Evolutionary conservation across 2,797 vertebrate species (phyloP), one percentile per base, ranked within the genome.

Genomic region (Orestias chungarensis): DNA sequence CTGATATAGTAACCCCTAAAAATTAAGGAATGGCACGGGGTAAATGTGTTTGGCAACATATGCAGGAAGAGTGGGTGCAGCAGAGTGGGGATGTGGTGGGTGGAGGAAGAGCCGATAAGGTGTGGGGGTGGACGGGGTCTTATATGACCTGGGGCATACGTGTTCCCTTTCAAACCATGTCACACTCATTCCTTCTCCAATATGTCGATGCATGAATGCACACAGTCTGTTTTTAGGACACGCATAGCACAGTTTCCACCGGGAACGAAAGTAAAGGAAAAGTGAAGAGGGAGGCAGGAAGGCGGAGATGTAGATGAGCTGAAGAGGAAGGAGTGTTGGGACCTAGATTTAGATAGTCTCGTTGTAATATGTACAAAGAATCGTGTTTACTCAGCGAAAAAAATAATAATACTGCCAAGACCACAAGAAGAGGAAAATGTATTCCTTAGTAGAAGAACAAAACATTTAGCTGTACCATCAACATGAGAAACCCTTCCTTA

Each of bases 141-240:
- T 44, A 75, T 78, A 87, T 89, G 81, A 88, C 85, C 83, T 65
- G 74, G 84, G 86, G 89, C 88, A 91, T 89, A 90, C 88, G 87
- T 92, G 89, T 91, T 91, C 91, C 82, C 87, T 92, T 91, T 90
- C 90, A 91, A 85, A 88, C 75, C 79, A 76, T 86, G 86, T 88
- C 89, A 88, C 86, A 82, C 84, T 89, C 75, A 84, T 90, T 90
- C 86, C 85, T 85, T 78, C 84, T 84, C 80, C 79, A 76, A 82
- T 84, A 75, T 71, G 76, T 71, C 67, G 73, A 78, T 15, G 49
- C 80, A 74, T 69, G n/a, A 44, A 69, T 33, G 0, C 83, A 70
- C 75, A 31, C 72, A 40, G 35, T 62, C 35, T 62, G 47, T 40
- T 62, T 40, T 20, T 25, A 25, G 4, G 8, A 57, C 40, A 62